These are phyloP conservation scores for Acanthosepion lycidas DNA, from an alignment of 2,888 invertebrate species.

Conservation along the genomic window DNA sequence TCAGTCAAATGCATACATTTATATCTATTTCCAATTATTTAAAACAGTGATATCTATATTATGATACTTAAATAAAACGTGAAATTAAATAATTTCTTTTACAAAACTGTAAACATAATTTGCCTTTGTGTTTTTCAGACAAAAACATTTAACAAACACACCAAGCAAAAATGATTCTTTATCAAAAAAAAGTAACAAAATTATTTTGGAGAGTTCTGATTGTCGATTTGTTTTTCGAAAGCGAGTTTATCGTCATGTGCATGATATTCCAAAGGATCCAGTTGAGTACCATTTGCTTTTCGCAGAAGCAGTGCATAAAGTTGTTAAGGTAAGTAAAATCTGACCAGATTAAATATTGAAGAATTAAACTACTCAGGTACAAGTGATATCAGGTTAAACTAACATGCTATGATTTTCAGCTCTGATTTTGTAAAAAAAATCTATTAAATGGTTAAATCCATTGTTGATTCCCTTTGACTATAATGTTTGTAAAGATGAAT, in stretches of 20 bases:
- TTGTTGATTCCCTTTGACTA: no score
- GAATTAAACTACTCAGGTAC: neutral
- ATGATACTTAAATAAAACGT: neutral
- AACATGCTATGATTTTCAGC: neutral
- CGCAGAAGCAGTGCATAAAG: slow-evolving; percentile 94
- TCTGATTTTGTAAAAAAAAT: neutral
- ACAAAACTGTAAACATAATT: neutral
- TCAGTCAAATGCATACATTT: neutral
- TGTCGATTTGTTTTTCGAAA: slow-evolving; percentile 90
- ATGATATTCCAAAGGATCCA: slow-evolving; percentile 94
- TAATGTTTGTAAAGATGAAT: no score
- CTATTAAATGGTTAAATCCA: no score
- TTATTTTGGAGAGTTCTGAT: slow-evolving; percentile 66
- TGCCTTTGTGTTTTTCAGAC: neutral
- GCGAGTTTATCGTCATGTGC: slow-evolving; percentile 88
- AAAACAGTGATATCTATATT: neutral
- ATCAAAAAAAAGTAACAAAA: slow-evolving; percentile 66
- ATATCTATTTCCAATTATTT: neutral
- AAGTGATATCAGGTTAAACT: neutral
- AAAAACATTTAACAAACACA: slow-evolving; percentile 43
- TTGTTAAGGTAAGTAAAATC: slow-evolving; percentile 85
- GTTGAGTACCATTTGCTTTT: slow-evolving; percentile 94
- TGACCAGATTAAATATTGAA: neutral
- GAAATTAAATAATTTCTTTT: neutral
- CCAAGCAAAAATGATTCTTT: slow-evolving; percentile 67